Evolutionary conservation across 2,113 vertebrate species (phyloP), one percentile per base, ranked within the genome.

Genomic region (Miniopterus natalensis): DNA sequence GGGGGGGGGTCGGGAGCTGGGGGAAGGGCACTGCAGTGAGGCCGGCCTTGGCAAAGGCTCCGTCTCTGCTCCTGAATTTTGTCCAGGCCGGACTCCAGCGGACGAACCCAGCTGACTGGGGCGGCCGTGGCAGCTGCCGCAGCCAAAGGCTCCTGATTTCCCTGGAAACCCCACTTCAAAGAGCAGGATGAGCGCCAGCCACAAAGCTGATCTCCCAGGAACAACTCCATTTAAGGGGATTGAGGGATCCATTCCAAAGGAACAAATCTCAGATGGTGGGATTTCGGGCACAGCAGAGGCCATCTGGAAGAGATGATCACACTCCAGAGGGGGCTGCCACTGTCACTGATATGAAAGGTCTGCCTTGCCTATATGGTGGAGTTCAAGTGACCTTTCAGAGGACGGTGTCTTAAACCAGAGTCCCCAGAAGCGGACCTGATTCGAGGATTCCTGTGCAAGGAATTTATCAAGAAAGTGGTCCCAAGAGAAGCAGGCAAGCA

Each of bases 1-100:
- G 0, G 8, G 11, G 18, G 49, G 36, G 61, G 49, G 20, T 6
- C 5, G 0, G 40, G 13, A 3, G 21, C 55, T 0, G 1, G 36
- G 20, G n/a, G 31, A 2, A 29, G 53, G 53, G 7, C 20, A 0
- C 59, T 0, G 13, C 1, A 0, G 68, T 2, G 27, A 68, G 45
- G 36, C 36, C 1, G 63, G 45, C 20, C 4, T 2, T 0, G 3
- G n/a, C 4, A 0, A 27, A 61, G 65, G n/a, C 13, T 10, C 36
- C 0, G 21, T 9, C 9, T 36, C 92, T 70, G 81, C 70, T 81
- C n/a, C 8, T 0, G 14, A 3, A 65, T 23, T 42, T 6, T 53
- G 66, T 66, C 65, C 42, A 13, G 59, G 59, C 81, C 18, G 2
- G 4, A 53, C 53, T 42, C 40, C 40, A 18, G 66, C 4, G 0